Evolutionary conservation across 2,797 vertebrate species (phyloP), one percentile per base, ranked within the genome.

Genomic region (Ctenopoma multispine): DNA sequence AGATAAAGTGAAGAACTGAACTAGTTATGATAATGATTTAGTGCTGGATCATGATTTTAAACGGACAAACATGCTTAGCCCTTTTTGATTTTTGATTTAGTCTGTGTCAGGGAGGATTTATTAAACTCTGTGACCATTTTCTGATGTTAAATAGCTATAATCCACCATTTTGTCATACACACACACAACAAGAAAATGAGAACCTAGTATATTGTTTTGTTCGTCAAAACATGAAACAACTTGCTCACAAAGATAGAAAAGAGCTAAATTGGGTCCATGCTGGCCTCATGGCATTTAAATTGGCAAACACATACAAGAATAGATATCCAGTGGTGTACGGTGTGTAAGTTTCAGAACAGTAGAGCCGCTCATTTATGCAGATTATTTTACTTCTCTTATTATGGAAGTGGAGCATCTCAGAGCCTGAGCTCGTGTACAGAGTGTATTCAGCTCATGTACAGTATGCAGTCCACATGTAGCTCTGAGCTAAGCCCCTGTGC

Each of bases 401-500:
- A 83, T 81, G 67, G 73, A 89, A 88, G 77, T 86, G 59, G 83
- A 88, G 67, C 85, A 82, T 80, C 66, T 62, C 13, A 48, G 65
- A 50, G 63, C 24, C 58, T 34, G 65, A 77, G 56, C 64, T 73
- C 74, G 31, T 34, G 31, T 10, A 34, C 51, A 68, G 75, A 10
- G 31, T 34, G 31, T 34, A 72, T 74, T 76, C 72, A 75, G 68
- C 64, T 70, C 29, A 57, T 68, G 69, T 69, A 71, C 50, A 44
- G 69, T 61, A 59, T 50, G 46, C 48, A 61, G 74, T 74, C 69
- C 49, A 23, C 72, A 74, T 69, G 69, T 47, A 58, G 76, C 87
- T 89, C 77, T 54, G 62, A 88, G 85, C 88, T 78, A 71, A 83
- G 89, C 79, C 82, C 75, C 77, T 57, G 79, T 66, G n/a, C 50